Percentiles rank a stretch among this genome's conserved stretches.
These are phyloP conservation scores for Xenopus tropicalis DNA, from an alignment of 2,113 vertebrate genomes.

Conservation along the genomic window UCB_Xtro_10.0 CM004443.2:94951001-94951500, in stretches of 20 bases:
- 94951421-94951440: constrained; percentile 54
- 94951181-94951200: constrained; percentile 95
- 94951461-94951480: no score
- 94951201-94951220: constrained; percentile 89
- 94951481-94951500: no score
- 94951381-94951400: constrained; percentile 62
- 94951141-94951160: constrained; percentile 75
- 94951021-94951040: no score
- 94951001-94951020: no score
- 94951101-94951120: constrained; percentile 70
- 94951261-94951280: constrained; percentile 99
- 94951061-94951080: no score
- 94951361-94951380: constrained; percentile 52
- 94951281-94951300: constrained; percentile 98
- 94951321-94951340: constrained; percentile 93
- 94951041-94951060: no score
- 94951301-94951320: constrained; percentile 98
- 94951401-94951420: constrained; percentile 62
- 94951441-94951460: constrained; percentile 21
- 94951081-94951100: constrained; percentile 62
- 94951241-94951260: constrained; percentile 98
- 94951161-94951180: constrained; percentile 80
- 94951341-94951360: constrained; percentile 78
- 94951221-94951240: constrained; percentile 99
- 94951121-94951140: constrained; percentile 69